A percentile compares a stretch with the other conserved stretches of the same genome.
Conservation (phyloP, 2,113 vertebrate genomes). For the Micronycteris hirsuta region DNA sequence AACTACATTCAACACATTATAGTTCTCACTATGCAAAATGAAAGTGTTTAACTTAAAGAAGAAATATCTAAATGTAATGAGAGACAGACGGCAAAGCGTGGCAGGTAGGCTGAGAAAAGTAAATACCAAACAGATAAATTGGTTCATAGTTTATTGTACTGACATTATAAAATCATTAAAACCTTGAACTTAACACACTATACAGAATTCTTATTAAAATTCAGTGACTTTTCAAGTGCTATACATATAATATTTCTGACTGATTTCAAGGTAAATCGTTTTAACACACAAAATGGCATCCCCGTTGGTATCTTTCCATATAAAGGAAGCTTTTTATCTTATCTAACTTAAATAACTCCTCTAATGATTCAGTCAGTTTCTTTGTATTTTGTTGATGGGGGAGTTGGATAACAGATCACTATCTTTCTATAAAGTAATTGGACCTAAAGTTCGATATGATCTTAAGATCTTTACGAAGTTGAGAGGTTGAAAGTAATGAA, state of each 20-base stretch:
- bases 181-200: not conserved
- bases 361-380: not conserved
- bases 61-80: not conserved
- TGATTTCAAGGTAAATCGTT: not conserved
- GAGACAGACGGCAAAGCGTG: not conserved
- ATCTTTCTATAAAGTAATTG: slow-evolving; percentile 21
- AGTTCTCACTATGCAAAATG: not conserved
- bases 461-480: not conserved
- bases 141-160: not conserved
- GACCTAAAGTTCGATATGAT: not conserved
- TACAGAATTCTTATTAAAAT: not conserved
- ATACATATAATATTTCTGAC: not conserved
- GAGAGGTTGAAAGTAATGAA: not conserved
- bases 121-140: not conserved
- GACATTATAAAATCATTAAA: not conserved
- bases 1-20: not conserved
- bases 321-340: not conserved
- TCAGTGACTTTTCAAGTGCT: not conserved
- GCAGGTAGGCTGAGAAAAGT: not conserved
- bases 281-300: not conserved
- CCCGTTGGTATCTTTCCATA: not conserved
- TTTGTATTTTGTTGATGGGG: not conserved
- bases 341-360: slow-evolving; percentile 4
- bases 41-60: not conserved
- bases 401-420: not conserved